phyloP scores from a whole-genome alignment of 2,113 vertebrate genomes.

The Taurulus bubalis region DNA sequence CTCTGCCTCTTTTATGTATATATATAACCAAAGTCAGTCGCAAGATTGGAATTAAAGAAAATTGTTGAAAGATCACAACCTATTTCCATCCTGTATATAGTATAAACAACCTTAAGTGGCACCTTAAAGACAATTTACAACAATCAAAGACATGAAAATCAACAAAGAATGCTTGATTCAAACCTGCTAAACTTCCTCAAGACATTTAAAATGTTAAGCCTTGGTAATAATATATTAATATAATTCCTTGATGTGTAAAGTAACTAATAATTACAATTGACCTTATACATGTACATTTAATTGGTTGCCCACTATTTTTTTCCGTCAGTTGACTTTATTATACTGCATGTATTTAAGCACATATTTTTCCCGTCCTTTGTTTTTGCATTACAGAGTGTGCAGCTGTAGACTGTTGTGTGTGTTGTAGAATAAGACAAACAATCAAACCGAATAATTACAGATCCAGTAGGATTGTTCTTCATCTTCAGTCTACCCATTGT shows the following conservation, averaged over 20 bases:
- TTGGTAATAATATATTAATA: background rate
- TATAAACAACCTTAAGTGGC: background rate
- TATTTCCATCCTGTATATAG: background rate
- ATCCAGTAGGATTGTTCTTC: constrained; percentile 39
- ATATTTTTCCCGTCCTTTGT: background rate
- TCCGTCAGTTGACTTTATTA: background rate
- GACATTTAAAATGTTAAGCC: background rate
- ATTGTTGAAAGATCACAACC: background rate
- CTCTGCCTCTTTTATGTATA: background rate
- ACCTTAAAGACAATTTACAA: background rate
- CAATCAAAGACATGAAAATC: background rate
- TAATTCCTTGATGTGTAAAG: background rate
- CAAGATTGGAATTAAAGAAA: background rate
- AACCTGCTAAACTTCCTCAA: background rate
- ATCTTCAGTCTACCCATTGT: constrained; percentile 26
- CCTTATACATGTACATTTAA: background rate
- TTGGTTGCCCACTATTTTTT: background rate
- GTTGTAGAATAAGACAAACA: constrained; percentile 42
- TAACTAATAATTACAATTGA: background rate
- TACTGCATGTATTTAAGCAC: background rate
- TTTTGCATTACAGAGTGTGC: constrained; percentile 5
- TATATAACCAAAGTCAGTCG: background rate
- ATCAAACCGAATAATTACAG: constrained; percentile 54
- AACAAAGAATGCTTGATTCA: background rate
- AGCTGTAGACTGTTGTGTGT: constrained; percentile 1